Base-by-base conservation (phyloP, 2,797 vertebrate genomes). In the Lepidocolaptes lacrymiger region DNA sequence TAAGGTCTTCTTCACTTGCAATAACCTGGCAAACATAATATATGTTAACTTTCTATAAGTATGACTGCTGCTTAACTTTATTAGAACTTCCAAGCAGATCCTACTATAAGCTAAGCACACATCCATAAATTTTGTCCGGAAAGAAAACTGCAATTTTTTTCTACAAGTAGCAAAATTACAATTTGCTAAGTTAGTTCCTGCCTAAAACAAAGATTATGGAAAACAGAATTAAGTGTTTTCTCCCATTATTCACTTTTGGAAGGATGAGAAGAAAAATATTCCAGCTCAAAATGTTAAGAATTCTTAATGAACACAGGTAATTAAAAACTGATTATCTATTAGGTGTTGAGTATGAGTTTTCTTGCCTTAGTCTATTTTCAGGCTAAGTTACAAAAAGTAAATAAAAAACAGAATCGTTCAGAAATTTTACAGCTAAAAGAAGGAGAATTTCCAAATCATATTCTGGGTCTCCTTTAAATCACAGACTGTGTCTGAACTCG, bases 11-110 rank as follows among this genome's bases (percentile, higher is more conserved):
- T 72, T 98, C 98, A 44, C 92, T 96, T 43, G 98, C 97, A 88
- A 98, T 97, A 56, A 99, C 98, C 99, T 99, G 74, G 28, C 73
- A 92, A 67, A 87, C 20, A 62, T 3, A 36, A 49, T 8, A 34
- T 8, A 27, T 4, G 1, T 69, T 55, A 94, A 34, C 41, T 85
- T 85, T 48, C n/a, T 56, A 39, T 63, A 44, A 44, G 11, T 21
- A 52, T 48, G 30, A 63, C 30, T 78, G 32, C 46, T 79, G 52
- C 14, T 89, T 82, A 78, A 54, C 37, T 37, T 88, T 19, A 61
- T 19, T 44, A 62, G 32, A 72, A 68, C 36, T 67, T 77, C 9
- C 28, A 77, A 48, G 18, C 7, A 85, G 43, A 80, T 52, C 14
- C 41, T 63, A 12, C n/a, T 89, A 26, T 28, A 71, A 92, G 30